Conservation (phyloP, 2,113 vertebrate genomes). For the Lepus timidus region DNA sequence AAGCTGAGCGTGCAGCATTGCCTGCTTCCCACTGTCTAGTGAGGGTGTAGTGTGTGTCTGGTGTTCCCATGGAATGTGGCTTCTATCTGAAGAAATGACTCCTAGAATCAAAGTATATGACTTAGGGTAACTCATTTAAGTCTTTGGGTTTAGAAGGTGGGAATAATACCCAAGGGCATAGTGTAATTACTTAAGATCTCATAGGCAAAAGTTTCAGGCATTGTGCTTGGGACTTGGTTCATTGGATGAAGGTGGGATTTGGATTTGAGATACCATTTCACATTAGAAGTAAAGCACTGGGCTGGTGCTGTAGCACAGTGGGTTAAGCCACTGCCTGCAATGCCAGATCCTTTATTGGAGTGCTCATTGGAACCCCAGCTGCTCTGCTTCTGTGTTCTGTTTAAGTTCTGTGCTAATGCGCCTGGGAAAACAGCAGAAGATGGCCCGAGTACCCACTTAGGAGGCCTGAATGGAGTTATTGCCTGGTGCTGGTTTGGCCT, state of each 20-base stretch:
- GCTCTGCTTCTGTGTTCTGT: too few relatives aligned
- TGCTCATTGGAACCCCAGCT: too few relatives aligned
- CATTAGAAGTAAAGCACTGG: background rate
- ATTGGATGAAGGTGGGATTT: background rate
- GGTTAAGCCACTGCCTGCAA: too few relatives aligned
- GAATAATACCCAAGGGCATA: background rate
- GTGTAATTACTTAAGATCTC: background rate
- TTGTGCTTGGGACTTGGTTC: background rate
- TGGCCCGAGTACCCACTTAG: too few relatives aligned
- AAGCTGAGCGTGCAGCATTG: constrained; percentile 9
- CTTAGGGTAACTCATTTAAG: background rate
- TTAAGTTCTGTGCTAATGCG: too few relatives aligned
- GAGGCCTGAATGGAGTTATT: too few relatives aligned
- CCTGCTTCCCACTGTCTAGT: background rate
- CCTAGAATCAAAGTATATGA: background rate
- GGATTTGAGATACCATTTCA: background rate
- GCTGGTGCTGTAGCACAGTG: too few relatives aligned
- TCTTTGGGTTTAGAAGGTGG: background rate
- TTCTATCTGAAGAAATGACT: background rate
- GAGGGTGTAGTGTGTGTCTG: background rate
- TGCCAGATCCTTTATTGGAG: too few relatives aligned
- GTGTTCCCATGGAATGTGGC: background rate
- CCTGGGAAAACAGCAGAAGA: too few relatives aligned
- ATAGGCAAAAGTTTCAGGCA: background rate
- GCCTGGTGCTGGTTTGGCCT: too few relatives aligned